Conservation (phyloP, 2,888 invertebrate genomes). For the Eledona agricola region DNA sequence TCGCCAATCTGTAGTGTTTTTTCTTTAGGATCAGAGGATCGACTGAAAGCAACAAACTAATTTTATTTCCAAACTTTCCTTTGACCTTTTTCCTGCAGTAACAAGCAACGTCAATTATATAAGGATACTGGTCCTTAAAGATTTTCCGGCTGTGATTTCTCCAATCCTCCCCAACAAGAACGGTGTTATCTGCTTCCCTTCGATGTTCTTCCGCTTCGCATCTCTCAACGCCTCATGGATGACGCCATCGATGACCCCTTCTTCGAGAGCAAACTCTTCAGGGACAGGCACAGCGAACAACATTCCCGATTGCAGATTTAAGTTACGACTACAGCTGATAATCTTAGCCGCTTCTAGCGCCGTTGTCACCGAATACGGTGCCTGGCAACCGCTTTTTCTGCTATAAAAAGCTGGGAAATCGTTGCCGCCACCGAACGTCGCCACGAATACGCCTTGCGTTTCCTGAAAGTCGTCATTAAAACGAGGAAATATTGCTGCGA, state of each 20-base stretch:
- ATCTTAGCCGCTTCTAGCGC: slow-evolving; percentile 78
- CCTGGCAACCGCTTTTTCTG: slow-evolving; percentile 73
- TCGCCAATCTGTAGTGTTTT: no score
- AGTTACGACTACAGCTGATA: slow-evolving; percentile 64
- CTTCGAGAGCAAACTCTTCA: slow-evolving; percentile 70
- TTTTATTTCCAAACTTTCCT: no score
- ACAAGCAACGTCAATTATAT: slow-evolving; percentile 41
- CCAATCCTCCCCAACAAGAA: slow-evolving; percentile 83
- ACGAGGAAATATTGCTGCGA: slow-evolving; percentile 2
- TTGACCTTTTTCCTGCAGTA: no score
- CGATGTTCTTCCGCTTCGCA: slow-evolving; percentile 69
- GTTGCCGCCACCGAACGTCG: slow-evolving; percentile 73
- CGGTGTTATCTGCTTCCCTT: slow-evolving; percentile 92
- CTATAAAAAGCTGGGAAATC: slow-evolving; percentile 97
- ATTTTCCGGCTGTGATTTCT: slow-evolving; percentile 81
- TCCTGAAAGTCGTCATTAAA: slow-evolving; percentile 68
- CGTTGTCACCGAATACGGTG: slow-evolving; percentile 74
- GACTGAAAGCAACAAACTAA: no score
- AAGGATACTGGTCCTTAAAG: slow-evolving; percentile 87
- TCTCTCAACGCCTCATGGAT: slow-evolving; percentile 75
- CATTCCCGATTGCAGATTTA: slow-evolving; percentile 75
- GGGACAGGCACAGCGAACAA: slow-evolving; percentile 94
- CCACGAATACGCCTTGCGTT: slow-evolving; percentile 93
- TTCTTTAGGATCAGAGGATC: no score
- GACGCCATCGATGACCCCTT: slow-evolving; percentile 70